phyloP scores from a whole-genome alignment of 2,113 vertebrate species.

The Sebastes fasciatus region DNA sequence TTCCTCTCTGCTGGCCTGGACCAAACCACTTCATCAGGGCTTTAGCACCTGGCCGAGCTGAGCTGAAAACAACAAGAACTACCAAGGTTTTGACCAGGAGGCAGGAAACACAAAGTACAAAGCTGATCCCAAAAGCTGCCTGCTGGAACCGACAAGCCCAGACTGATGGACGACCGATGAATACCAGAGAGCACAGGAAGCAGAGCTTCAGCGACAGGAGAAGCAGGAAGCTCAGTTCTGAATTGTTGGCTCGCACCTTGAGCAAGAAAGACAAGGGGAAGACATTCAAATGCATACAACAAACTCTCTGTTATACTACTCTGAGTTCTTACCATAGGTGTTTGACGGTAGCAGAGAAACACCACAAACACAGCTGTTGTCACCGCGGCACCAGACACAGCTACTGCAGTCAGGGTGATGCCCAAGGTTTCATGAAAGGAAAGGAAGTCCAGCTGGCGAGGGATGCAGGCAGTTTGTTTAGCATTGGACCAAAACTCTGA shows the following conservation, averaged over 20 bases:
- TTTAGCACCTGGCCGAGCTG: too few species aligned
- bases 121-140: slow-evolving; percentile 83
- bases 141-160: slow-evolving; percentile 83
- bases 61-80: too few species aligned
- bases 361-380: slow-evolving; percentile 79
- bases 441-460: slow-evolving; percentile 80
- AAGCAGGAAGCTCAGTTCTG: slow-evolving; percentile 82
- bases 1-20: too few species aligned
- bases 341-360: too few species aligned
- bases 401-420: slow-evolving; percentile 74
- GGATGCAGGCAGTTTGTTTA: slow-evolving; percentile 72
- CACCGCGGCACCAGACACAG: slow-evolving; percentile 72
- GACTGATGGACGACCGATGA: slow-evolving; percentile 77
- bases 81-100: too few species aligned
- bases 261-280: not conserved
- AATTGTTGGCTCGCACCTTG: too few species aligned
- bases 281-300: not conserved
- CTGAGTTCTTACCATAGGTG: too few species aligned
- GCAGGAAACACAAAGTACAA: slow-evolving; percentile 81
- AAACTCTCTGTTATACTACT: too few species aligned
- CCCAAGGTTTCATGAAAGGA: slow-evolving; percentile 80
- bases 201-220: slow-evolving; percentile 82
- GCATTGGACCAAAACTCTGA: slow-evolving; percentile 82
- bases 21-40: too few species aligned
- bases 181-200: slow-evolving; percentile 83